Percentiles rank a stretch among this genome's conserved stretches.
Conservation (phyloP, 2,888 invertebrate genomes). For the Leptopterna dolabrata region DNA sequence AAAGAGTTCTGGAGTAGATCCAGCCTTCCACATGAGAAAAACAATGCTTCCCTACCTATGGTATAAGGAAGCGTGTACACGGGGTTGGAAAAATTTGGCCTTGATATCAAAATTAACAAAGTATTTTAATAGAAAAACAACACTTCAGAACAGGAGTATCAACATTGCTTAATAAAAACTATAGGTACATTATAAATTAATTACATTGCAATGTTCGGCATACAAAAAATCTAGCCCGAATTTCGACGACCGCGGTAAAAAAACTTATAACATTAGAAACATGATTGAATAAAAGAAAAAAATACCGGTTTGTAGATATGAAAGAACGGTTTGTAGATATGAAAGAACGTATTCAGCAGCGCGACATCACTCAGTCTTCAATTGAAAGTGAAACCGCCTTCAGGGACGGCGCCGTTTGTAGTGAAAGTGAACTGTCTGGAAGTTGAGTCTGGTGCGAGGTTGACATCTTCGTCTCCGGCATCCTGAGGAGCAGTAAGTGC, state of each 20-base stretch:
- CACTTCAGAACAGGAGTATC: background rate
- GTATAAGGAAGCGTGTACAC: too few species aligned
- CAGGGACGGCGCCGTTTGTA: conserved; percentile 56
- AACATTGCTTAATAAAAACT: background rate
- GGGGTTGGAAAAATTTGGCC: background rate
- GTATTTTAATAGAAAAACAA: background rate
- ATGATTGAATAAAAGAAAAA: too few species aligned
- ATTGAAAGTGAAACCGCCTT: conserved; percentile 61
- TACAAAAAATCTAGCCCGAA: background rate
- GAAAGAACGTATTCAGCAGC: background rate
- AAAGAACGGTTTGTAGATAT: too few species aligned
- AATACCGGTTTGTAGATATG: too few species aligned
- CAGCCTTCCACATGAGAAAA: too few species aligned
- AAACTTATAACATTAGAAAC: too few species aligned
- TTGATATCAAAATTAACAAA: background rate
- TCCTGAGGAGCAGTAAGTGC: conserved; percentile 56
- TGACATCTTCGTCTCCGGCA: conserved; percentile 52
- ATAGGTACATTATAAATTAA: background rate
- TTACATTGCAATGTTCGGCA: background rate
- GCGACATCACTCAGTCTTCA: conserved; percentile 2
- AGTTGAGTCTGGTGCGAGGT: conserved; percentile 55
- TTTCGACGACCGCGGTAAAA: background rate
- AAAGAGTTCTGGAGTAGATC: too few species aligned
- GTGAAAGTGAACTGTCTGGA: conserved; percentile 60
- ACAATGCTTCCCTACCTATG: too few species aligned